Percentiles rank a stretch among this genome's conserved stretches.
These are phyloP conservation scores for Brachionus sp. DNA, from an alignment of 1,140 invertebrate species.

Conservation along the genomic window DNA sequence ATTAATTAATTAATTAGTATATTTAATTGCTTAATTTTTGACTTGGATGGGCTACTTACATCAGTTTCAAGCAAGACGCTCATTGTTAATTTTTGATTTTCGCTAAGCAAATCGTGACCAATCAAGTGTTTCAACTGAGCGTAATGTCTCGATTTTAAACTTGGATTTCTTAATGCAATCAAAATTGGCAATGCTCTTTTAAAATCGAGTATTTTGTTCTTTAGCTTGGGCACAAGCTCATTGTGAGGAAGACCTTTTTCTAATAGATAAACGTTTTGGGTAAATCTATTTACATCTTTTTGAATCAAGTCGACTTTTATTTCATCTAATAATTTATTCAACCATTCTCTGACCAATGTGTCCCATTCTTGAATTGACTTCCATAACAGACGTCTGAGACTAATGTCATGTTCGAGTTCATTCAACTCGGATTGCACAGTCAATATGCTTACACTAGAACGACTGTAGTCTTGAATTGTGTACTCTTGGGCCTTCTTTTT, in stretches of 20 bases:
- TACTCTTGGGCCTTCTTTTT: conserved; percentile 49
- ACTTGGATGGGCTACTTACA: conserved; percentile 49
- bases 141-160: conserved; percentile 56
- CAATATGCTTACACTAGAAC: conserved; percentile 51
- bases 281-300: conserved; percentile 58
- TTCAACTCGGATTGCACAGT: conserved; percentile 55
- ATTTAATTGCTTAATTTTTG: neutral
- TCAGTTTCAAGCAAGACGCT: conserved; percentile 58
- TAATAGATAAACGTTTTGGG: conserved; percentile 58
- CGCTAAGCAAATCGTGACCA: conserved; percentile 52
- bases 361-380: conserved; percentile 57
- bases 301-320: conserved; percentile 56
- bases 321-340: conserved; percentile 54
- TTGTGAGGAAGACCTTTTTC: conserved; percentile 67
- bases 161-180: conserved; percentile 57
- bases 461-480: conserved; percentile 50
- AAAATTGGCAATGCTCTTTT: conserved; percentile 67
- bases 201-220: conserved; percentile 71
- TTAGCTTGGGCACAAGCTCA: conserved; percentile 70
- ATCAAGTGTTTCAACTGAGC: conserved; percentile 55
- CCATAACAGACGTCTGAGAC: conserved; percentile 56
- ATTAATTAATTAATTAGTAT: neutral
- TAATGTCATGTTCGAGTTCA: conserved; percentile 57
- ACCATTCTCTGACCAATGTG: conserved; percentile 55
- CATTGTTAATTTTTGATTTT: conserved; percentile 56